These are phyloP conservation scores for Polydrusus cervinus DNA, from an alignment of 2,888 invertebrate species.

Conservation along the genomic window DNA sequence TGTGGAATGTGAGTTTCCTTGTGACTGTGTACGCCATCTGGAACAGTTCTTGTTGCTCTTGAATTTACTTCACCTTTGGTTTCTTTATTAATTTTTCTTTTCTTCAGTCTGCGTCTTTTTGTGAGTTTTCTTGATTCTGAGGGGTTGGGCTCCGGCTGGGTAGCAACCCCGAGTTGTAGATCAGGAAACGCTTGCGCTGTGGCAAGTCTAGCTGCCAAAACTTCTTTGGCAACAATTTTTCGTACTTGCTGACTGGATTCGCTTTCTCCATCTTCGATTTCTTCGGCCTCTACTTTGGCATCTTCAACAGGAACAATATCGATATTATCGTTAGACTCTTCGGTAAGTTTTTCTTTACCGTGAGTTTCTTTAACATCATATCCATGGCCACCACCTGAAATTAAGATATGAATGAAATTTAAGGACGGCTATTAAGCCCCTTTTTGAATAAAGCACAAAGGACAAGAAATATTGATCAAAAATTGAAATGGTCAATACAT, in stretches of 20 bases:
- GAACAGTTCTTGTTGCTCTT: background rate
- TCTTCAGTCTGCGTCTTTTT: slow-evolving; percentile 42
- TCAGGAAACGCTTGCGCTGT: slow-evolving; percentile 10
- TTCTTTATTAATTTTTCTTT: slow-evolving; percentile 38
- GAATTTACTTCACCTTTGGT: slow-evolving; percentile 24
- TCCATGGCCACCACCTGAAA: slow-evolving; percentile 21
- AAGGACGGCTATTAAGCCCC: too few relatives aligned
- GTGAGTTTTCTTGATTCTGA: slow-evolving; percentile 22
- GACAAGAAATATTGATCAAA: too few relatives aligned
- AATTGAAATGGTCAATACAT: too few relatives aligned
- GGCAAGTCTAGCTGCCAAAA: background rate
- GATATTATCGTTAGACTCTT: slow-evolving; percentile 27
- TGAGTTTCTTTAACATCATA: slow-evolving; percentile 19
- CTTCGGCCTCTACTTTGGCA: slow-evolving; percentile 3
- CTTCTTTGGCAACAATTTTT: slow-evolving; percentile 17
- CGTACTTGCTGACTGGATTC: slow-evolving; percentile 33
- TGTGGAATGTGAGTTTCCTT: slow-evolving; percentile 31
- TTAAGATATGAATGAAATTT: background rate
- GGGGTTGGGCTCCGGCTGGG: background rate
- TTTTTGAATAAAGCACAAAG: too few relatives aligned
- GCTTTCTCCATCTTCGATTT: slow-evolving; percentile 30
- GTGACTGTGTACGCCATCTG: slow-evolving; percentile 2
- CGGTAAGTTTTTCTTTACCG: slow-evolving; percentile 13
- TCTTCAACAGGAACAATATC: slow-evolving; percentile 30
- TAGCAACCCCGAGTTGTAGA: background rate